These are phyloP conservation scores for Euzetes globulus DNA, from an alignment of 2,888 invertebrate species.

Conservation along the genomic window DNA sequence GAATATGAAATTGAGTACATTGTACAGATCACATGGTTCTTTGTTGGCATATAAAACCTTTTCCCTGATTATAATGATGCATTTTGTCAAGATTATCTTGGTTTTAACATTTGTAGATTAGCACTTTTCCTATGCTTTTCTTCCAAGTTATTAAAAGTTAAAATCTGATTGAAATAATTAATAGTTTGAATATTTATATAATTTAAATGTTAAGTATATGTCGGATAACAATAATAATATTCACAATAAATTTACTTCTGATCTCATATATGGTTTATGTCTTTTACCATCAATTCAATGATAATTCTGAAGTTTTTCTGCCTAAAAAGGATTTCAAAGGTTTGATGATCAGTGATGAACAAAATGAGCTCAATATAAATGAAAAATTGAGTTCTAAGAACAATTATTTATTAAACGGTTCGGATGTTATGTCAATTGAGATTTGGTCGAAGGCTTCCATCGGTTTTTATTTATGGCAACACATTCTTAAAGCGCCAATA, in stretches of 20 bases:
- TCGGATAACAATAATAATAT: conserved; percentile 36
- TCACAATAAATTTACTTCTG: conserved; percentile 35
- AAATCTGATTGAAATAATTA: too few relatives aligned
- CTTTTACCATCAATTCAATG: conserved; percentile 31
- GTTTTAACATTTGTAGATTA: too few relatives aligned
- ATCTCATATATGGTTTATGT: conserved; percentile 38
- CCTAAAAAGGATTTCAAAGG: background rate
- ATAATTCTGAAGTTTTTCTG: background rate
- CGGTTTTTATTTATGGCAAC: conserved; percentile 51
- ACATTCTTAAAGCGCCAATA: conserved; percentile 49
- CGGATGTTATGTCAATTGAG: conserved; percentile 42
- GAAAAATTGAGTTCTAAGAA: conserved; percentile 23
- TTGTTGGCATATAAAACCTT: too few relatives aligned
- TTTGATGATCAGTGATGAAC: conserved; percentile 37
- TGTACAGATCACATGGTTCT: too few relatives aligned
- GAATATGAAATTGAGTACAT: too few relatives aligned
- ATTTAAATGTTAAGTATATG: conserved; percentile 32
- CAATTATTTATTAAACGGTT: background rate
- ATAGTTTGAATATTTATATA: too few relatives aligned
- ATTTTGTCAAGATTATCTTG: too few relatives aligned
- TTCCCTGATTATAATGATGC: too few relatives aligned
- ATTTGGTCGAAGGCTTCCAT: conserved; percentile 49
- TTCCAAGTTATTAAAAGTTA: too few relatives aligned
- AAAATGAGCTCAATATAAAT: conserved; percentile 40
- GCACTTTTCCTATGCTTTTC: too few relatives aligned